Base-by-base conservation (phyloP, 1,140 invertebrate genomes). In the Microplitis demolitor region DNA sequence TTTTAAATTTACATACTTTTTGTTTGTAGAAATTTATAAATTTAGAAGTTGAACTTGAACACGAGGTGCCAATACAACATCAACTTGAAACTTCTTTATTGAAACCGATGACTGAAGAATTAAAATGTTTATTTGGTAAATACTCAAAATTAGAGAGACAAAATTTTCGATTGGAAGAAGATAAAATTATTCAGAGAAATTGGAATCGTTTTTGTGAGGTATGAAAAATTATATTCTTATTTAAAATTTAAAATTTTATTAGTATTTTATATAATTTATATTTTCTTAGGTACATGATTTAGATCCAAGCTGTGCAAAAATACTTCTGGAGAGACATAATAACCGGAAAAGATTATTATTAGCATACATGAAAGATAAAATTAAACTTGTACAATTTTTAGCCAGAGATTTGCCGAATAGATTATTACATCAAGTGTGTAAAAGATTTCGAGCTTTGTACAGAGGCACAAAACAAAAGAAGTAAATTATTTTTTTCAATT, bases 171-270 rank as follows among this genome's bases (percentile, higher is more conserved):
- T 2, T 6, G 13, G n/a, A 11, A 1, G 86, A 87, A 74, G 82
- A 87, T 74, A 35, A 77, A 53, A 80, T 76, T 35, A 83, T 87
- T 4, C 76, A 14, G 34, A 51, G 72, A n/a, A 87, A 87, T 66
- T 87, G 85, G 86, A 61, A 76, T 31, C 31, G n/a, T 5, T 87
- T 87, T 78, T 87, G 86, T 66, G 4, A 84, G 31, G 85, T 84
- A 78, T 62, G n/a, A 53, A 62, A 31, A n/a, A 16, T 54, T 72
- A 53, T 35, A 50, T 71, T 74, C 34, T 37, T 60, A 53, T 13
- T 45, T 68, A 2, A 13, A 56, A 66, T 34, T 60, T 4, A 4
- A 3, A 8, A 2, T 8, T 16, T 54, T 54, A 3, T 31, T 3
- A 60, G 6, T 16, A 31, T 8, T 60, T 34, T 24, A 31, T 67